Percentiles rank a stretch among this genome's conserved stretches.
Evolutionary conservation across 2,113 vertebrate genomes (phyloP).

Genomic region (Columba livia): DNA sequence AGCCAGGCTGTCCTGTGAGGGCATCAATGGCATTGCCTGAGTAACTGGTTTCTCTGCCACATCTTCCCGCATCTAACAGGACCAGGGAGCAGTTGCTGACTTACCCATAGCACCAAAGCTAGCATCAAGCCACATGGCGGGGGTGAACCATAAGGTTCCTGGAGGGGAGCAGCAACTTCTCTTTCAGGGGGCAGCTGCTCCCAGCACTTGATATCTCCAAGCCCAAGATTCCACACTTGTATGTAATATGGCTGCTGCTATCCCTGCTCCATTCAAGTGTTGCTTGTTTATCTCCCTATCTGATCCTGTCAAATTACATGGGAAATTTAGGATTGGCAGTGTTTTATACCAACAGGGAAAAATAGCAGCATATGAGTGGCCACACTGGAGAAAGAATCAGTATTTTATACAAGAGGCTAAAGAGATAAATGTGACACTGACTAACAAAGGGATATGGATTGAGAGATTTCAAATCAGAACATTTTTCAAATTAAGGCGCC

Average conservation of each 20-base stretch:
- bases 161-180: neutral
- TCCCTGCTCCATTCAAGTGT: neutral
- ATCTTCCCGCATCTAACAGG: neutral
- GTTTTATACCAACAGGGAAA: neutral
- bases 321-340: neutral
- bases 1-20: neutral
- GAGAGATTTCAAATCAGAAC: neutral
- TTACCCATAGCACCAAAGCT: neutral
- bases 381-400: neutral
- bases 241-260: neutral
- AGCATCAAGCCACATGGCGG: accelerated
- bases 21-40: neutral
- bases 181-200: neutral
- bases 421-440: neutral
- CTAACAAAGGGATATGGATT: neutral
- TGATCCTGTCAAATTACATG: neutral
- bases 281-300: neutral
- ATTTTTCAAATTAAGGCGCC: neutral
- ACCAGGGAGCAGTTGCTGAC: neutral
- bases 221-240: neutral
- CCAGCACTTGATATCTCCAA: neutral
- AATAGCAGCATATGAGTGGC: neutral
- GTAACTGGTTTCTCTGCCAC: neutral
- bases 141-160: neutral
- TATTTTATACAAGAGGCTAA: neutral